Evolutionary conservation across 2,888 invertebrate species (phyloP), one percentile per base, ranked within the genome.

Genomic region (Branchellion lobata): DNA sequence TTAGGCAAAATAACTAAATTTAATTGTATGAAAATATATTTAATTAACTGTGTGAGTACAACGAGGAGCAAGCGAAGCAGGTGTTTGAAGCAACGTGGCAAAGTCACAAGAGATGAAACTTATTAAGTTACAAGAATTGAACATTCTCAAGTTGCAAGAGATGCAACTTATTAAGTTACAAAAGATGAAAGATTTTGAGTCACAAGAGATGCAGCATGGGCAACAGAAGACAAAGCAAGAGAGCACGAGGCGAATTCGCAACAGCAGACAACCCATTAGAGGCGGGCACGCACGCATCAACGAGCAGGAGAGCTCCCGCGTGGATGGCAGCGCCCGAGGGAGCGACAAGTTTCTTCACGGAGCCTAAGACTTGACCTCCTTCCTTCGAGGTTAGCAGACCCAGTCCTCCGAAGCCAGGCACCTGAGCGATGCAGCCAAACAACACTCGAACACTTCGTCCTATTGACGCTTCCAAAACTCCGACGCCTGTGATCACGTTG

Each of bases 391-490:
- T 11, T 3, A 80, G 68, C 36, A 80, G 68, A 31, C 80, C 80
- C 11, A 77, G 68, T 2, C 80, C 80, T 0, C 80, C 80, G 51
- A 80, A 27, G 31, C 74, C 74, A 21, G 33, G 40, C 2, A 65
- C 24, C 51, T 80, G 80, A 33, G 78, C 80, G 1, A 80, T 57
- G 68, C 80, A 80, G 1, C 80, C 80, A 61, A 80, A 80, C 53
- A 78, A 78, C 34, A 80, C n/a, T 31, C 31, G 47, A n/a, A 73
- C 51, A n/a, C 78, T 72, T 33, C 27, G 27, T 1, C 75, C 51
- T 24, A 68, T 21, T n/a, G 27, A 31, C n/a, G 78, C 61, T 14
- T 65, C 33, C 0, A 78, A 47, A 18, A 80, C 34, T 0, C 78
- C 40, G 21, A 80, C 3, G 27, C 80, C 80, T 2, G 78, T 80